These are phyloP conservation scores for Junonia oenone DNA, from an alignment of 2,888 invertebrate genomes.

Conservation along the genomic window DNA sequence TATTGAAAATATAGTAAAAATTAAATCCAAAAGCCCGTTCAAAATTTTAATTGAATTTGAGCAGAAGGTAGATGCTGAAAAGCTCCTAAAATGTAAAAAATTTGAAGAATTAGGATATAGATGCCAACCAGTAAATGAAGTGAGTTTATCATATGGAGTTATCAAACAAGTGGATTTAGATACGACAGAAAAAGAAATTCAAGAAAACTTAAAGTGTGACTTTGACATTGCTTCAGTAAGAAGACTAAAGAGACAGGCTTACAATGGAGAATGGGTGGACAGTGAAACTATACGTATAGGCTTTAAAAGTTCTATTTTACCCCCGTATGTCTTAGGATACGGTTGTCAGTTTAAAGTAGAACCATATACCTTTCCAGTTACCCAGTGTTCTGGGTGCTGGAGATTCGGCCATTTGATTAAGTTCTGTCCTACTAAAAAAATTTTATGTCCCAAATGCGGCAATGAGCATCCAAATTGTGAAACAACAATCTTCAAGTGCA, in stretches of 20 bases:
- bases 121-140: conserved; percentile 18
- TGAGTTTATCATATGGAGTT: conserved; percentile 21
- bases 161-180: conserved; percentile 25
- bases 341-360: conserved; percentile 13
- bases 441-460: conserved; percentile 17
- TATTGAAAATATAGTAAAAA: conserved; percentile 21
- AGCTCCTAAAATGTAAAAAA: conserved; percentile 21
- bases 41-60: conserved; percentile 25
- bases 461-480: background rate
- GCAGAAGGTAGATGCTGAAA: conserved; percentile 17
- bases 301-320: conserved; percentile 10
- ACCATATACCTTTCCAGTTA: conserved; percentile 4
- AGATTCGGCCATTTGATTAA: conserved; percentile 6
- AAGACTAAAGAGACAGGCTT: conserved; percentile 12
- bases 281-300: conserved; percentile 7
- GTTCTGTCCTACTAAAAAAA: conserved; percentile 8
- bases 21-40: conserved; percentile 26
- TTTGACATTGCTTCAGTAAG: conserved; percentile 16
- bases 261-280: conserved; percentile 6
- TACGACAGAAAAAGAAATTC: conserved; percentile 18
- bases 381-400: conserved; percentile 13
- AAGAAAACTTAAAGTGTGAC: conserved; percentile 14
- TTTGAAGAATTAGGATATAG: conserved; percentile 17
- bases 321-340: conserved; percentile 3
- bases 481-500: conserved; percentile 8